Percentiles rank a stretch among this genome's conserved stretches.
Conservation (phyloP, 2,888 invertebrate genomes). For the Euproctis similis region DNA sequence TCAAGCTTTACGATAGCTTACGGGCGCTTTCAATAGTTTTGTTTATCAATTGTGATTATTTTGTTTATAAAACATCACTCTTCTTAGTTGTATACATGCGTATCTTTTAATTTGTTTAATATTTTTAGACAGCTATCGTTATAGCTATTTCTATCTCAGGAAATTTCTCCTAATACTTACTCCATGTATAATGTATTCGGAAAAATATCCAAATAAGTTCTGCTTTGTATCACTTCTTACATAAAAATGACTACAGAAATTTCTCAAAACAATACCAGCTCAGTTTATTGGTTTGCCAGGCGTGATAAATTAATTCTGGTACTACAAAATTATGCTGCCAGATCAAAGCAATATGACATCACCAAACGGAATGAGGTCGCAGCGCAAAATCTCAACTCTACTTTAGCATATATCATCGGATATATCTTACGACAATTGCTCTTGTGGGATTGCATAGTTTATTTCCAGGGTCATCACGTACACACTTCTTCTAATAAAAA, state of each 20-base stretch:
- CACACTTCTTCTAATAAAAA: slow-evolving; percentile 9
- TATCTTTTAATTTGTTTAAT: no score
- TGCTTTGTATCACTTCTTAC: no score
- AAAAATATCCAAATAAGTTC: no score
- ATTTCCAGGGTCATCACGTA: slow-evolving; percentile 35
- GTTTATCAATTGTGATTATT: no score
- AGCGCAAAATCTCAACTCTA: slow-evolving; percentile 32
- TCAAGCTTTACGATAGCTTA: no score
- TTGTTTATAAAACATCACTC: no score
- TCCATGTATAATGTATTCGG: no score
- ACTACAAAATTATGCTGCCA: slow-evolving; percentile 1
- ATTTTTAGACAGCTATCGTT: no score
- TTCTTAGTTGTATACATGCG: no score
- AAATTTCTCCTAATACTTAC: no score
- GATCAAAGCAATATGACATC: slow-evolving; percentile 5
- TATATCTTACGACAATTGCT: slow-evolving; percentile 46
- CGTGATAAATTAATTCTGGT: not conserved
- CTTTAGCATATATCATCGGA: slow-evolving; percentile 24
- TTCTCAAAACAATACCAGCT: slow-evolving; percentile 7
- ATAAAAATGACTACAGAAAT: not conserved
- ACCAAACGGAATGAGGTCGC: slow-evolving; percentile 14
- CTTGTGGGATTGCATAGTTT: slow-evolving; percentile 24
- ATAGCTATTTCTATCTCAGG: no score
- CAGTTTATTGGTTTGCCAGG: slow-evolving; percentile 1
- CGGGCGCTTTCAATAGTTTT: no score